Evolutionary conservation across 2,797 vertebrate species (phyloP), one percentile per base, ranked within the genome.

Genomic region (Lerista edwardsae): DNA sequence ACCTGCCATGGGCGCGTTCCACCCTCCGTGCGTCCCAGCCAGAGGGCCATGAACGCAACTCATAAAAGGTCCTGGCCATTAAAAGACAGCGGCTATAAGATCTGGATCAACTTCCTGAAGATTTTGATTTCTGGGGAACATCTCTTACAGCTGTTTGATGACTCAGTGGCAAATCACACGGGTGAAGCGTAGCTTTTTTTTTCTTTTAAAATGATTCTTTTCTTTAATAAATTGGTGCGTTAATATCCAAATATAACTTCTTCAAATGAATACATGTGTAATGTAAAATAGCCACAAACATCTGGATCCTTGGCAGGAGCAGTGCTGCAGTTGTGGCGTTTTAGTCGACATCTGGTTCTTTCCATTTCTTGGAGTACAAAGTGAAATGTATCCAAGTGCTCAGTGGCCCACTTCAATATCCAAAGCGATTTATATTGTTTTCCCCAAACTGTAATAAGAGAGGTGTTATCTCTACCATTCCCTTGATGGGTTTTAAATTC

Each of bases 401-500:
- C 89, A 68, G 55, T 84, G 81, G 71, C 68, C 51, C 86, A 91
- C 81, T 91, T 94, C 73, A 88, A 84, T 93, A 94, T 76, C 87
- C 77, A 91, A 93, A 93, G 87, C 75, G 62, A 90, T 86, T 91
- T 68, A 83, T 83, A 87, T 93, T 94, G 81, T 94, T 94, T 90
- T 92, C 79, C 65, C 80, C 86, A 92, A 92, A 87, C 85, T 86
- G 59, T 90, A 92, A 91, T 92, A 93, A 93, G 92, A 93, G 87
- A 90, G 57, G 81, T 91, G 86, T 91, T 93, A 90, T 92, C 86
- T 68, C 47, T 83, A 91, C 92, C 81, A 80, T 91, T 93, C 79
- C 76, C 86, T 79, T 90, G 85, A 87, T 91, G 79, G 59, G 77
- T 94, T 95, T 94, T 88, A 93, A 94, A 93, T 94, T 90, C 89